Evolutionary conservation across 92 coral and sea anemone species (phyloP).

Genomic region (Diadumene lineata): DNA sequence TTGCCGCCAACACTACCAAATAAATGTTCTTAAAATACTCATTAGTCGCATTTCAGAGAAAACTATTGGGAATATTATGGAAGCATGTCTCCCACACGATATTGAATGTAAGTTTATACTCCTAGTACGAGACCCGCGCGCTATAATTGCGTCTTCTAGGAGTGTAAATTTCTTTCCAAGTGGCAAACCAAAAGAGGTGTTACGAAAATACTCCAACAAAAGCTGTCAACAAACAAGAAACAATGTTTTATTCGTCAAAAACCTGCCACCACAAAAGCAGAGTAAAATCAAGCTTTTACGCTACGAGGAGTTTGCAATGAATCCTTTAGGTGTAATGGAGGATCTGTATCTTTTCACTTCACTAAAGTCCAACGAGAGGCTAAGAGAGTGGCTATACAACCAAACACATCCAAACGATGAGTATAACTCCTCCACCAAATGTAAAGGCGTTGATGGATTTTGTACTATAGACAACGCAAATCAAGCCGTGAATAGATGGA

Average conservation of each 20-base stretch:
- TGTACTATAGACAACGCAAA: too few relatives aligned
- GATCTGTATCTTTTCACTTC: slow-evolving; percentile 28
- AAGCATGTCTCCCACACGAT: slow-evolving; percentile 12
- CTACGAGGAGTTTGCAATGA: slow-evolving; percentile 40
- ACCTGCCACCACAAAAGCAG: slow-evolving; percentile 14
- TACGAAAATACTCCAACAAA: slow-evolving; percentile 5
- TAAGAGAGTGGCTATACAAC: background rate
- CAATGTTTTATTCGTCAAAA: slow-evolving; percentile 19
- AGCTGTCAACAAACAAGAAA: slow-evolving; percentile 24
- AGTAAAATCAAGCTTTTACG: slow-evolving; percentile 27
- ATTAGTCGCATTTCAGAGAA: slow-evolving; percentile 33
- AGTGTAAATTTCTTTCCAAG: slow-evolving; percentile 22
- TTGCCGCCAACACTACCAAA: slow-evolving; percentile 19
- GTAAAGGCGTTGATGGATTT: too few relatives aligned
- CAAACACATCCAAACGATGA: too few relatives aligned
- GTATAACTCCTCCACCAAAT: too few relatives aligned
- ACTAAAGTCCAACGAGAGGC: background rate
- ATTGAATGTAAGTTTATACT: slow-evolving; percentile 30
- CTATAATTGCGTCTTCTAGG: slow-evolving; percentile 33
- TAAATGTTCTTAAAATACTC: slow-evolving; percentile 37
- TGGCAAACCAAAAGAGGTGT: background rate
- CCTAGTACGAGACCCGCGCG: slow-evolving; percentile 48
- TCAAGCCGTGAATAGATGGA: too few relatives aligned
- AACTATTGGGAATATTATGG: slow-evolving; percentile 20
- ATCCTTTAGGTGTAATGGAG: slow-evolving; percentile 33